These are phyloP conservation scores for Scomber scombrus DNA, from an alignment of 2,113 vertebrate genomes.

Conservation along the genomic window DNA sequence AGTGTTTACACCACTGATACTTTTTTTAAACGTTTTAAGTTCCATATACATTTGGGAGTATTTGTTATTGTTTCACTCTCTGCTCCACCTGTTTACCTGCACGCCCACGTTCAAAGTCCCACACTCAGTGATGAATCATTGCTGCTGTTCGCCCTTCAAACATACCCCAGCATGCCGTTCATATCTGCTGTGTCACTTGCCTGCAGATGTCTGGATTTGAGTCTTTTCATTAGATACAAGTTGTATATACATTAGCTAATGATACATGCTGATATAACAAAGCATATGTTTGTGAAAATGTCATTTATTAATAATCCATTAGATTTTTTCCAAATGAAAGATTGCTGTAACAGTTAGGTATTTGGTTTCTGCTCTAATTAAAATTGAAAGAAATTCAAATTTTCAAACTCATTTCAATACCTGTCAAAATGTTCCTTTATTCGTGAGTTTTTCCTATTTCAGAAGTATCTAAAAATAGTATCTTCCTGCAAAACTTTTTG, in stretches of 20 bases:
- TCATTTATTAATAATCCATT: too few species aligned
- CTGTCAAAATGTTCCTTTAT: background rate
- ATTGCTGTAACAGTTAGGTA: too few species aligned
- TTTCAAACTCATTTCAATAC: background rate
- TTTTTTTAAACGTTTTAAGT: background rate
- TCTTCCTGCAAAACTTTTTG: background rate
- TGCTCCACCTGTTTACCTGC: conserved; percentile 22
- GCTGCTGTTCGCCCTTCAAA: background rate
- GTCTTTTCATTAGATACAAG: background rate
- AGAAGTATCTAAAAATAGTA: background rate
- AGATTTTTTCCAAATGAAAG: too few species aligned
- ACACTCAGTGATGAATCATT: background rate
- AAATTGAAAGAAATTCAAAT: background rate
- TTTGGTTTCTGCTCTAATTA: too few species aligned
- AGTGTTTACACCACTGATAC: background rate
- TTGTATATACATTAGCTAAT: background rate
- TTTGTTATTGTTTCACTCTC: conserved; percentile 12
- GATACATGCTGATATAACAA: too few species aligned
- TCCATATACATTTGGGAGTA: background rate
- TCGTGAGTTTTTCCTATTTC: background rate
- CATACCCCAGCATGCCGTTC: background rate
- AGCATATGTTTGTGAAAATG: too few species aligned
- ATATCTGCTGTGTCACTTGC: background rate
- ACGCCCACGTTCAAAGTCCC: background rate
- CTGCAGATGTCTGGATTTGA: conserved; percentile 1